These are phyloP conservation scores for Fregetta grallaria DNA, from an alignment of 2,113 vertebrate genomes.

Conservation along the genomic window DNA sequence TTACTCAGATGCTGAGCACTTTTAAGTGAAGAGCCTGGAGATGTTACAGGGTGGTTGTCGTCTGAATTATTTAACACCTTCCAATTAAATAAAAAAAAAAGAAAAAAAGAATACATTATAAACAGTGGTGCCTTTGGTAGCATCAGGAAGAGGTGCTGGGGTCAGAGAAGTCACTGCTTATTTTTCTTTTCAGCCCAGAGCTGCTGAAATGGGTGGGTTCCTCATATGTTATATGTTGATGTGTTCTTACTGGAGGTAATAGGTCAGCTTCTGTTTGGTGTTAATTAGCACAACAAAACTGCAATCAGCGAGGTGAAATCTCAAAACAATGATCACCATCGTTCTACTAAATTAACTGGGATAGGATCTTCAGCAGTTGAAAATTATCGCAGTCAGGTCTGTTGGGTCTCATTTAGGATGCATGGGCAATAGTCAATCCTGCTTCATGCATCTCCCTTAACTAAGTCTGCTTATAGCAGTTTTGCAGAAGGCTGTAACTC, in stretches of 20 bases:
- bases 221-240: neutral
- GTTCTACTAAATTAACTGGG: neutral
- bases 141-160: neutral
- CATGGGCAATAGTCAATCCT: neutral
- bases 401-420: neutral
- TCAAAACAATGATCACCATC: neutral
- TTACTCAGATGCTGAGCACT: neutral
- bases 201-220: neutral
- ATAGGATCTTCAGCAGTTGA: too few species aligned
- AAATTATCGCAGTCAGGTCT: neutral
- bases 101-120: too few species aligned
- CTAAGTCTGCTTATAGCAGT: neutral
- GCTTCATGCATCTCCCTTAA: neutral
- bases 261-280: neutral
- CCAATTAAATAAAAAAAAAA: neutral
- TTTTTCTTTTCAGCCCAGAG: neutral
- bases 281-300: neutral
- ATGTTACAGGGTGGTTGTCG: too few species aligned
- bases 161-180: neutral
- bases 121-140: neutral
- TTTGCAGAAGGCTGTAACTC: neutral
- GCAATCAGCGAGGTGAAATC: neutral
- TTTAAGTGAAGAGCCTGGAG: neutral
- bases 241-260: neutral
- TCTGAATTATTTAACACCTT: neutral